Conservation (phyloP, 2,888 invertebrate species). For the Psococerastis gibbosa region DNA sequence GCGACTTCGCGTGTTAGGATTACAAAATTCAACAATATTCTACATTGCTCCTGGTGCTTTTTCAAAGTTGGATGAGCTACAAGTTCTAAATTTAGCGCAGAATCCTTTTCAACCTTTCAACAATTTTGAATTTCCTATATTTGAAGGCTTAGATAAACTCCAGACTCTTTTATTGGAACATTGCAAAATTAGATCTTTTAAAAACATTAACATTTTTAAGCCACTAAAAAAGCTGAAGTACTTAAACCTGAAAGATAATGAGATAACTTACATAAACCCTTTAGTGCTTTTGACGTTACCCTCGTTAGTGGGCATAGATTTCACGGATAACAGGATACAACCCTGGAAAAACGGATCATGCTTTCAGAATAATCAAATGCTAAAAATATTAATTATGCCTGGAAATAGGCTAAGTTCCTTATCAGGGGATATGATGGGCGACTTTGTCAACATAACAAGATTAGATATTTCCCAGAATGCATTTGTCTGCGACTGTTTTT, state of each 20-base stretch:
- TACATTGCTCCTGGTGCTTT: constrained; percentile 32
- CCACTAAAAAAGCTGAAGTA: constrained; percentile 31
- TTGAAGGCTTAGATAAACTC: constrained; percentile 31
- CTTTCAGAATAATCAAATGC: constrained; percentile 28
- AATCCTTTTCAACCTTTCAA: constrained; percentile 31
- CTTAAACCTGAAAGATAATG: constrained; percentile 32
- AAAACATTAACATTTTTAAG: constrained; percentile 30
- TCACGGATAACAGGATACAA: constrained; percentile 32
- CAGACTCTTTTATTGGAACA: constrained; percentile 31
- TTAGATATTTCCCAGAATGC: constrained; percentile 34
- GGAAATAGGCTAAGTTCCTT: constrained; percentile 37
- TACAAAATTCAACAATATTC: constrained; percentile 34
- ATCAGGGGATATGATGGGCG: constrained; percentile 35
- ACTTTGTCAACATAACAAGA: constrained; percentile 29
- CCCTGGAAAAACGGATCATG: constrained; percentile 34
- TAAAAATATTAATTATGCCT: constrained; percentile 27
- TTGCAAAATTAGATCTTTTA: constrained; percentile 29
- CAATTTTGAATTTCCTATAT: constrained; percentile 27
- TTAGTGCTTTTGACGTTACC: constrained; percentile 29
- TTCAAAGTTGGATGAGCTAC: constrained; percentile 26
- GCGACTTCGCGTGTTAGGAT: constrained; percentile 29
- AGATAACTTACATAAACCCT: constrained; percentile 27
- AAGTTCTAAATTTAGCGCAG: constrained; percentile 33
- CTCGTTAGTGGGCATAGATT: constrained; percentile 28
- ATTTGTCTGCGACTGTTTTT: constrained; percentile 34